A percentile compares a stretch with the other conserved stretches of the same genome.
Conservation (phyloP, 2,113 vertebrate genomes). For the Cygnus atratus region DNA sequence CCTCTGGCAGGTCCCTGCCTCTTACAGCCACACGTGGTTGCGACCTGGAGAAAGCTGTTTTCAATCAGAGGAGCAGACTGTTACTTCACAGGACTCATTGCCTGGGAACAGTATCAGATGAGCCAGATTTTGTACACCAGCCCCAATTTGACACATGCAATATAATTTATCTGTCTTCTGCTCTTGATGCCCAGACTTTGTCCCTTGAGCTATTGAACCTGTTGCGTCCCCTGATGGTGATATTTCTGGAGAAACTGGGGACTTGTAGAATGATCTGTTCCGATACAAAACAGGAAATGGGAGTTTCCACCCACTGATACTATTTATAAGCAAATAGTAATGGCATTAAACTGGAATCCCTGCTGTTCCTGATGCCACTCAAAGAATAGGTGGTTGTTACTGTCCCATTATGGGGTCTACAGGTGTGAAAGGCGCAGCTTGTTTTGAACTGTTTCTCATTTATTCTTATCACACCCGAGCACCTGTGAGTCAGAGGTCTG, state of each 20-base stretch:
- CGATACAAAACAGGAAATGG: slow-evolving; percentile 4
- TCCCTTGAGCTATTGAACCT: not conserved
- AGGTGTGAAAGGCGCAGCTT: not conserved
- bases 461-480: not conserved
- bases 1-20: not conserved
- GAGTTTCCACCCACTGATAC: not conserved
- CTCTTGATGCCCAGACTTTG: not conserved
- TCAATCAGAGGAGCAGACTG: not conserved
- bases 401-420: not conserved
- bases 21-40: rapidly evolving
- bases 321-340: not conserved
- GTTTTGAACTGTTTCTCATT: not conserved
- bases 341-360: not conserved
- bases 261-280: not conserved
- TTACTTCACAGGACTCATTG: not conserved
- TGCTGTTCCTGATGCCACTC: not conserved
- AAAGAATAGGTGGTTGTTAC: not conserved
- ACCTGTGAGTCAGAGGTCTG: not conserved
- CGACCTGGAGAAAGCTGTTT: not conserved
- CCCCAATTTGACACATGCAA: rapidly evolving
- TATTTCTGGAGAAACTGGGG: not conserved
- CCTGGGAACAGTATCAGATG: not conserved
- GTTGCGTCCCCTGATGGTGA: not conserved
- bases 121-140: not conserved
- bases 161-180: not conserved